Evolutionary conservation across 2,888 invertebrate genomes (phyloP), one percentile per base, ranked within the genome.

Genomic region (Mactromeris polynyma): DNA sequence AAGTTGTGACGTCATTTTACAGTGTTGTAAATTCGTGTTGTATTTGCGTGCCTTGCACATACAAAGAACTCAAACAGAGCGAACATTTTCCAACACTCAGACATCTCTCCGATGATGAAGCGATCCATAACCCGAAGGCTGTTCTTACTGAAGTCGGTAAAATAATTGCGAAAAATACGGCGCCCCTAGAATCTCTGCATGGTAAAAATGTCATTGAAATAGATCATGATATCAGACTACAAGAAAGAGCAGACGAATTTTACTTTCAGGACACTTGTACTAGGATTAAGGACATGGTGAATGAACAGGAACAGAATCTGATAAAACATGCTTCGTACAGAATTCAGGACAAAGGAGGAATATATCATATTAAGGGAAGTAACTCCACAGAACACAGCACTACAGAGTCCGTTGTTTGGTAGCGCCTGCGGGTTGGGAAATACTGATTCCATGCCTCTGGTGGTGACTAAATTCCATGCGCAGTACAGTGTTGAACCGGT

Each of bases 121-220:
- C 93, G 9, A 88, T 91, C 14, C 87, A 89, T 17, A 93, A 93
- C 73, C 93, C 94, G 9, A 92, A 93, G 86, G 81, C 89, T 3
- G 93, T 93, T 21, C 85, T 95, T 17, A 91, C 95, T 1, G 94
- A 94, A 89, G 95, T 95, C 9, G 95, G 96, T 9, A 96, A 95
- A 86, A 93, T 96, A 26, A 93, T 96, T 46, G 95, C 95, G 7
- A 92, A 93, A 82, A 94, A 94, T 82, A 92, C 93, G 0, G 94
- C 95, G 3, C 95, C 95, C 1, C 88, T 95, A 38, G 94, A 94
- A 89, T 93, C 94, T n/a, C 87, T 96, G 38, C 94, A 94, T 84
- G 96, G 96, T 1, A 96, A 95, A 92, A 96, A 95, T 83, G 94
- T 96, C 33, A 94, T 96, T 42, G 96, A 96, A 90, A 93, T 96